Conservation (phyloP, 2,113 vertebrate genomes). For the Sus scrofa region DNA sequence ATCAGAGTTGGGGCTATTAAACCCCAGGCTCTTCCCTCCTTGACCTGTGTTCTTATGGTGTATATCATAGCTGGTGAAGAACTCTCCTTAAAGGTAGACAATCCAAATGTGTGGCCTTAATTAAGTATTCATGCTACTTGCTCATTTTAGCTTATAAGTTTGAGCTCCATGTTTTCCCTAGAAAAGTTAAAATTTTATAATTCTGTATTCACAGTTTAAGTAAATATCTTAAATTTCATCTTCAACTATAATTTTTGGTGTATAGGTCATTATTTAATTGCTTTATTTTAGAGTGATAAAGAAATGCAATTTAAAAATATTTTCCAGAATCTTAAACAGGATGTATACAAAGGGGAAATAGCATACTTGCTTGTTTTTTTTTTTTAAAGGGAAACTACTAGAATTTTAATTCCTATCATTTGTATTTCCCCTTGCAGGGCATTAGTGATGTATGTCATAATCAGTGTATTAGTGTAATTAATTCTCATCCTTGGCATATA, state of each 20-base stretch:
- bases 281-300: constrained; percentile 33
- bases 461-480: not conserved
- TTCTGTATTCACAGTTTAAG: constrained; percentile 17
- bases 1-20: not conserved
- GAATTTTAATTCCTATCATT: constrained; percentile 9
- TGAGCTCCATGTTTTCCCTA: constrained; percentile 32
- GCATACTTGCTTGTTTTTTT: constrained; percentile 19
- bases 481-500: not conserved
- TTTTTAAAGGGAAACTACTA: not conserved
- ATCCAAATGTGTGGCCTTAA: not conserved
- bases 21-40: not conserved
- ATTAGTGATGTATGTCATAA: not conserved
- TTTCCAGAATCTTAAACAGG: not conserved
- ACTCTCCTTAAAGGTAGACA: not conserved
- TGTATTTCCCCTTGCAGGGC: constrained; percentile 31
- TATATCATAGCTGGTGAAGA: not conserved
- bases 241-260: not conserved
- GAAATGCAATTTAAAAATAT: constrained; percentile 26
- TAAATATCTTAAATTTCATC: constrained; percentile 48
- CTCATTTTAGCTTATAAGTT: constrained; percentile 12
- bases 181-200: constrained; percentile 45
- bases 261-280: constrained; percentile 17
- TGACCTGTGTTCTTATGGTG: not conserved
- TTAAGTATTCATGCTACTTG: not conserved
- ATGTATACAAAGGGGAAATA: not conserved